phyloP scores from a whole-genome alignment of 2,113 vertebrate genomes.

The Microcebus griseorufus region DNA sequence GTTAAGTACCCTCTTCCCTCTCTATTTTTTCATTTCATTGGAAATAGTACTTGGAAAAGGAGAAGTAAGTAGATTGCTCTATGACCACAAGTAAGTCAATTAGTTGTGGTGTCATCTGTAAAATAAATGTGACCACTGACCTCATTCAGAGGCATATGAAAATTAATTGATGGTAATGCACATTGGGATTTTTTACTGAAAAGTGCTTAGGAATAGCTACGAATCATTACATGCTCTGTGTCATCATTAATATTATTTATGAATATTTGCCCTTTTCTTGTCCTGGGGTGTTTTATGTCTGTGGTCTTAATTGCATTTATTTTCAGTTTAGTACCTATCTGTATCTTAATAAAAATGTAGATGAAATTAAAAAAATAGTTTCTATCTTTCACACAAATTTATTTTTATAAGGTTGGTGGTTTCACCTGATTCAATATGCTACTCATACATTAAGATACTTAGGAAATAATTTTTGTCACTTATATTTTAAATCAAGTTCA shows the following conservation, averaged over 20 bases:
- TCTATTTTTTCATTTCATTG: background rate
- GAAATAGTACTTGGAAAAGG: conserved; percentile 42
- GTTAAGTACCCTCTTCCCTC: background rate
- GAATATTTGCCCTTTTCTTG: conserved; percentile 64
- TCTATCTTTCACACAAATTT: conserved; percentile 1
- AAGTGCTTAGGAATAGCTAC: conserved; percentile 14
- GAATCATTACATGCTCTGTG: background rate
- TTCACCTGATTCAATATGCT: background rate
- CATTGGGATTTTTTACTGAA: conserved; percentile 17
- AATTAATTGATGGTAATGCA: conserved; percentile 62
- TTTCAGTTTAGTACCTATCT: conserved; percentile 33
- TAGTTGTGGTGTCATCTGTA: conserved; percentile 53
- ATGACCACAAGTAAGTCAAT: conserved; percentile 30
- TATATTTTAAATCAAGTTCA: background rate
- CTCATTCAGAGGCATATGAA: conserved; percentile 38
- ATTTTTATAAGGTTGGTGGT: conserved; percentile 21
- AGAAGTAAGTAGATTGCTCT: conserved; percentile 42
- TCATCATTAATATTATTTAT: conserved; percentile 57
- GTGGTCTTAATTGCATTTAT: conserved; percentile 50
- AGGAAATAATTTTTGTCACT: background rate
- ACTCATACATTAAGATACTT: conserved; percentile 21
- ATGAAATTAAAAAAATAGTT: conserved; percentile 33
- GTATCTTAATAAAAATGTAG: conserved; percentile 54
- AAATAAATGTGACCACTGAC: conserved; percentile 67
- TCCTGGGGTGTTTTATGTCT: conserved; percentile 61